Evolutionary conservation across 2,113 vertebrate species (phyloP).

Genomic region (Proterorhinus semilunaris): DNA sequence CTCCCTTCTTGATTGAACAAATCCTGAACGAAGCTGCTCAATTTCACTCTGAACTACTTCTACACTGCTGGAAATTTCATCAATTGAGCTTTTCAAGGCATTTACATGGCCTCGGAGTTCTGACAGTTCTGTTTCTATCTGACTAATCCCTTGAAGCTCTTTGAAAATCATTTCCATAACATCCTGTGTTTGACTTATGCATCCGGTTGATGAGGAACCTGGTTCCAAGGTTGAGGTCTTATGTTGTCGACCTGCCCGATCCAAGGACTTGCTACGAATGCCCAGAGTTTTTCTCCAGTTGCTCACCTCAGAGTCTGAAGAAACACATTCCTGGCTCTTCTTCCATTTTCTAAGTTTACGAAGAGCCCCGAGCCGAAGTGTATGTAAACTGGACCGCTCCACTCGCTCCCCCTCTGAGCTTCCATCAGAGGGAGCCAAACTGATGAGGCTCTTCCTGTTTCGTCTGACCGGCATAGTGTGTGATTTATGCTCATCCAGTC

Average conservation of each 20-base stretch:
- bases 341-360: constrained; percentile 96
- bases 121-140: constrained; percentile 95
- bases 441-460: constrained; percentile 93
- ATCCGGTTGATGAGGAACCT: constrained; percentile 92
- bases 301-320: constrained; percentile 94
- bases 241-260: constrained; percentile 87
- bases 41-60: constrained; percentile 98
- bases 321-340: constrained; percentile 96
- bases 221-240: constrained; percentile 88
- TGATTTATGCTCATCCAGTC: constrained; percentile 79
- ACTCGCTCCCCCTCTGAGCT: constrained; percentile 93
- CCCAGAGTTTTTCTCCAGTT: constrained; percentile 92
- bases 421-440: constrained; percentile 93
- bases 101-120: constrained; percentile 96
- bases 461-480: constrained; percentile 93
- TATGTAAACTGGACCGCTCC: constrained; percentile 85
- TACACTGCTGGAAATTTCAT: constrained; percentile 97
- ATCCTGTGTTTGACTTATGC: constrained; percentile 96
- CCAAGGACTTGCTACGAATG: constrained; percentile 95
- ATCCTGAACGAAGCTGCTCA: constrained; percentile 92
- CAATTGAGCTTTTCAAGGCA: constrained; percentile 95
- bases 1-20: constrained; percentile 95
- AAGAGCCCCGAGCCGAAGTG: constrained; percentile 88
- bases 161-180: constrained; percentile 99
- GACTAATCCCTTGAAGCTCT: constrained; percentile 98